Evolutionary conservation across 2,888 invertebrate species (phyloP), one percentile per base, ranked within the genome.

Genomic region (Cabera pusaria): DNA sequence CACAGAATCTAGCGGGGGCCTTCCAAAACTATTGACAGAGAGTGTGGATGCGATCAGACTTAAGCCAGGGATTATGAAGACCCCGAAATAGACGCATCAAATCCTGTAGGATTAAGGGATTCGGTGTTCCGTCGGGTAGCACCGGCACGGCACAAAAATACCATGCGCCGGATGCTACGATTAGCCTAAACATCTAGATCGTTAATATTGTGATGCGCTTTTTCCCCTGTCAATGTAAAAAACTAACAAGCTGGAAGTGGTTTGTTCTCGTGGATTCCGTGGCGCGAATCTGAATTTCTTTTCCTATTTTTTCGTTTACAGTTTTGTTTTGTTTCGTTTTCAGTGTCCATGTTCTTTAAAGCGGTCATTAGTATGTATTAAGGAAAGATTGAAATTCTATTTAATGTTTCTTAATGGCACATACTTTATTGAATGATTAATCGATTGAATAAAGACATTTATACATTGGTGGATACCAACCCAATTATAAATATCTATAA

Each of bases 11-110:
- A 78, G 74, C 79, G 68, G 71, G 68, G 79, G 75, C 78, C 83
- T 81, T 84, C 84, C 74, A 69, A 84, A 88, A 88, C 88, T 88
- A 88, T 88, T 87, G 88, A 88, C 88, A 87, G 87, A 81, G 82
- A 82, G 85, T 86, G 86, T 87, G 88, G 88, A 85, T 83, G 83
- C 87, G 84, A 88, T 88, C 88, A 85, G 74, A 76, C 81, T 82
- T 88, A 88, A 88, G 83, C 86, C 69, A 33, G 68, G 87, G 87
- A 87, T 88, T 88, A 87, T 85, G 84, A 87, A 77, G 78, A 82
- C 85, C 86, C 88, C 87, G 77, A 88, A 88, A 88, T 88, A 88
- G 88, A 87, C 81, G 86, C 78, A 79, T 85, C 75, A 79, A 85
- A 88, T 87, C 83, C 88, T 70, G 65, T 47, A 66, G 88, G 88